These are phyloP conservation scores for Pseudoips prasinana DNA, from an alignment of 2,888 invertebrate genomes.

Conservation along the genomic window DNA sequence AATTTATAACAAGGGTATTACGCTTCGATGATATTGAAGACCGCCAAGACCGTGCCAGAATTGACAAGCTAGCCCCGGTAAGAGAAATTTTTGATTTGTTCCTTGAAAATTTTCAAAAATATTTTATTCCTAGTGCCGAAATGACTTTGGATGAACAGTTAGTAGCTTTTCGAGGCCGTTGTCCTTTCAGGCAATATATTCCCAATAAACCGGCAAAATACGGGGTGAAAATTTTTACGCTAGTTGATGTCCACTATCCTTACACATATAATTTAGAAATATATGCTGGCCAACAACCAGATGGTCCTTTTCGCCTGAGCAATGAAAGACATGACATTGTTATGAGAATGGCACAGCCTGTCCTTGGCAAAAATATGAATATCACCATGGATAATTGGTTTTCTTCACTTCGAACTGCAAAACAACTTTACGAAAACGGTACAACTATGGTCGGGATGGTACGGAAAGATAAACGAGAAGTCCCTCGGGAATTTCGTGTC, in stretches of 20 bases:
- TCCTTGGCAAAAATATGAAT: conserved; percentile 7
- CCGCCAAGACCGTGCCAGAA: too few species aligned
- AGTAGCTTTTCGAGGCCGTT: conserved; percentile 8
- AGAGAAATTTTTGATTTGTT: too few species aligned
- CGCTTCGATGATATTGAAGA: too few species aligned
- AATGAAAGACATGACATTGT: conserved; percentile 13
- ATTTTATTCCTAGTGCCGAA: conserved; percentile 2
- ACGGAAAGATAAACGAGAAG: conserved; percentile 2
- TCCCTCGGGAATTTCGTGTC: conserved; percentile 7
- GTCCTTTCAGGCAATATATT: conserved; percentile 12
- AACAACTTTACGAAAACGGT: conserved; percentile 3
- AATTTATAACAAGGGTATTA: too few species aligned
- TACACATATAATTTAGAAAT: conserved; percentile 7
- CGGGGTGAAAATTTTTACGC: conserved; percentile 11
- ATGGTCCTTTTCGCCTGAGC: conserved; percentile 13
- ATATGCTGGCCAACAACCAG: conserved; percentile 16
- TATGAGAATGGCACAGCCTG: conserved; percentile 10
- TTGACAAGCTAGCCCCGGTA: too few species aligned
- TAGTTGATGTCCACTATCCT: conserved; percentile 2
- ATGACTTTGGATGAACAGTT: conserved; percentile 10
- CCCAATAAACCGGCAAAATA: conserved; percentile 13
- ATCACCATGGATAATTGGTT: conserved; percentile 18
- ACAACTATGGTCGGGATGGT: conserved; percentile 3
- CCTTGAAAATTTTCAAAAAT: neutral
- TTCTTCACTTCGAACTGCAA: conserved; percentile 4